phyloP scores from a whole-genome alignment of 2,797 vertebrate genomes.

The Argyrosomus regius region DNA sequence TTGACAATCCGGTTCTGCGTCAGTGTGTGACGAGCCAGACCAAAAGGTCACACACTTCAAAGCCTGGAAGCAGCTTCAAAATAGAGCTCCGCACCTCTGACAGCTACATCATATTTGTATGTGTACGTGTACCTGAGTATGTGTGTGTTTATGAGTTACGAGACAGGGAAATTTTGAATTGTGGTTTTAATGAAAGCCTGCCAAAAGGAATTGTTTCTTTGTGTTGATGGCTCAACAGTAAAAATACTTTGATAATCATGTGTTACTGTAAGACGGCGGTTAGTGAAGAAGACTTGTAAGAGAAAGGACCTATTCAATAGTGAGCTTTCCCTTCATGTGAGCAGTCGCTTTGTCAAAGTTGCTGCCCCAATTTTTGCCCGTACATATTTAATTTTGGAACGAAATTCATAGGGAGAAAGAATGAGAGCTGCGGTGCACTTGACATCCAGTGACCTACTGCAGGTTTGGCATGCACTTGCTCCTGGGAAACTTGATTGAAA shows the following conservation, averaged over 20 bases:
- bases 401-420: conserved; percentile 17
- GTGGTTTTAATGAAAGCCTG: conserved; percentile 45
- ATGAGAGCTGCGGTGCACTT: conserved; percentile 19
- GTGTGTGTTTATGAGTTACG: conserved; percentile 28
- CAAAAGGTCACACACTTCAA: conserved; percentile 84
- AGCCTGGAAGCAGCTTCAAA: conserved; percentile 75
- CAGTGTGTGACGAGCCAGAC: conserved; percentile 73
- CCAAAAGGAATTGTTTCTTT: conserved; percentile 30
- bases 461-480: conserved; percentile 38
- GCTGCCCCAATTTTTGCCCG: conserved; percentile 26
- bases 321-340: conserved; percentile 8
- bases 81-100: conserved; percentile 61
- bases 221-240: conserved; percentile 41
- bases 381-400: conserved; percentile 36
- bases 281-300: background rate
- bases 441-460: conserved; percentile 57
- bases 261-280: background rate
- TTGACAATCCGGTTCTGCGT: conserved; percentile 80
- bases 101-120: conserved; percentile 60
- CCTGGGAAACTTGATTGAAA: conserved; percentile 60
- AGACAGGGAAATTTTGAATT: conserved; percentile 36
- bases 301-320: background rate
- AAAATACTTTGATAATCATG: conserved; percentile 23
- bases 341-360: conserved; percentile 23
- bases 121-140: conserved; percentile 26